Evolutionary conservation across 2,888 invertebrate species (phyloP), one percentile per base, ranked within the genome.

Genomic region (Thymelicus acteon): DNA sequence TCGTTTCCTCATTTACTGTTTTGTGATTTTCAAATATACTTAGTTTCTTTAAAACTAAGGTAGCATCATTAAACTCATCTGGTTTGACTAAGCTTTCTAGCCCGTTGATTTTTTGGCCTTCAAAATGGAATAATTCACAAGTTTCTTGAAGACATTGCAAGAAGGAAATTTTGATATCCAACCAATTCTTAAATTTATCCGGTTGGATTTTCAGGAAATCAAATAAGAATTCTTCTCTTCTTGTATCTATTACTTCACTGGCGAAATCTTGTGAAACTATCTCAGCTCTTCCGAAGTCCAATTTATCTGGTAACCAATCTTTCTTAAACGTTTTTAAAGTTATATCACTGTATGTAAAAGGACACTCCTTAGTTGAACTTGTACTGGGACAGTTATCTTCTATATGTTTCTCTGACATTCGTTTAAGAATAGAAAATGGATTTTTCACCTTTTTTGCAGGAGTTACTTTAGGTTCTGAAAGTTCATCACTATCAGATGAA

Each of bases 201-300:
- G 76, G 74, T 69, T 85, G 81, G 44, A 82, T 78, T 71, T 84
- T 85, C 7, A 88, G 76, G 72, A 85, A 89, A 15, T 90, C 86
- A 31, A 80, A 87, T 0, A 92, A 64, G 64, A 83, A 84, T 64
- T 87, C 82, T 31, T 86, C 85, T 73, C 84, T 85, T 52, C 78
- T 80, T 1, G 77, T 72, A 65, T 88, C 82, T 31, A 80, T 72
- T 1, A 84, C 71, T 12, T 80, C 76, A 37, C 77, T 65, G 67
- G 79, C 78, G 2, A 72, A 60, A 24, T 75, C 72, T 61, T 78
- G 81, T 10, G 78, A 73, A 19, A 84, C 75, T 6, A 89, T 73
- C 79, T 88, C 89, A 1, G 89, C 82, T 77, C 82, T 85, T 0
- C 91, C 93, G 66, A 93, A 93, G 74, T 92, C 89, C 39, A 85